phyloP scores from a whole-genome alignment of 2,797 vertebrate species.

The Anas acuta region DNA sequence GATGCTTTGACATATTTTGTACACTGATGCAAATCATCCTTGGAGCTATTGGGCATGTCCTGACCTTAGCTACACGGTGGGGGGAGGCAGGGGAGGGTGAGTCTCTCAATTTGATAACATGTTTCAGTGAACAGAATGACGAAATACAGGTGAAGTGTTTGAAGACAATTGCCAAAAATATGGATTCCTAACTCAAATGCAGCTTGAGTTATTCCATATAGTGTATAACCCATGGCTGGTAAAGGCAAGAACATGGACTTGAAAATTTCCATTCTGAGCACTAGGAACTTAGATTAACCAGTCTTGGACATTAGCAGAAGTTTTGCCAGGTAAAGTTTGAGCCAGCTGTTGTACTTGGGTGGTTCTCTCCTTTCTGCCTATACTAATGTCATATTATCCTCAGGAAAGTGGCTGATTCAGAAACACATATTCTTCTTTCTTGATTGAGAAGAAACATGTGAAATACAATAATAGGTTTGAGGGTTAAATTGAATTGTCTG shows the following conservation, averaged over 20 bases:
- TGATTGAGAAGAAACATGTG: background rate
- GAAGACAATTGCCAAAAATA: background rate
- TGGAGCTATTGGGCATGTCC: background rate
- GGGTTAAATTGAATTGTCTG: background rate
- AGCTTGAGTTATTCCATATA: background rate
- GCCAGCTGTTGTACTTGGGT: background rate
- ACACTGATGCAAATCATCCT: background rate
- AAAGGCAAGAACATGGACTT: background rate
- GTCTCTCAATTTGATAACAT: background rate
- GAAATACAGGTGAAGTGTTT: accelerated
- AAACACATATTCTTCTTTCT: background rate
- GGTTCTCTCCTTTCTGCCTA: background rate
- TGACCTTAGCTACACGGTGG: accelerated
- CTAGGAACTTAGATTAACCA: background rate
- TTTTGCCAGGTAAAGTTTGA: background rate
- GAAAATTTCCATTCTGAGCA: background rate
- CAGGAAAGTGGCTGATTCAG: background rate
- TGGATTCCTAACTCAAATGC: background rate
- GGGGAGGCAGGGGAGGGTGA: too few relatives aligned
- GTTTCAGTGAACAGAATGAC: background rate
- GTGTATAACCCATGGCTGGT: background rate
- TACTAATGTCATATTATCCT: background rate
- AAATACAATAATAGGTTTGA: background rate
- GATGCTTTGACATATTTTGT: background rate
- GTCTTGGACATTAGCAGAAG: accelerated